Conservation (phyloP, 1,140 invertebrate genomes). For the Drusus annulatus region DNA sequence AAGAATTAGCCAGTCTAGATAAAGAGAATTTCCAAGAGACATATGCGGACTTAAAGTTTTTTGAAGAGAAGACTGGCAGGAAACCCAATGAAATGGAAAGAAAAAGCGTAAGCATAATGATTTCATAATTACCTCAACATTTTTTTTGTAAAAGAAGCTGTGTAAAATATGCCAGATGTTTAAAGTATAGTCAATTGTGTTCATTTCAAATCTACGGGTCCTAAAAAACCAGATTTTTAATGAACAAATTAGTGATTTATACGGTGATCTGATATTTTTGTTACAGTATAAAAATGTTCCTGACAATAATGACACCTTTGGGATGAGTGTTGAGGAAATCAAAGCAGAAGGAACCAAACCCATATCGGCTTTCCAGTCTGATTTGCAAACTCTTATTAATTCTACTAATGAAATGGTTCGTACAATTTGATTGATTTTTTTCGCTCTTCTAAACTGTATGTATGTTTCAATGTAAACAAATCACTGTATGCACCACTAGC, state of each 20-base stretch:
- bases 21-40: constrained; percentile 88
- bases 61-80: constrained; percentile 82
- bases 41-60: constrained; percentile 89
- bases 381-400: constrained; percentile 75
- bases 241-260: neutral
- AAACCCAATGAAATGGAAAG: constrained; percentile 67
- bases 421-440: neutral
- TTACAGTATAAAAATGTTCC: constrained; percentile 60
- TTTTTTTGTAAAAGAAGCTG: neutral
- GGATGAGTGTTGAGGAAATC: constrained; percentile 66
- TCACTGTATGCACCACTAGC: too few relatives aligned
- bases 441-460: neutral
- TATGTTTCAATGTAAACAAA: too few relatives aligned
- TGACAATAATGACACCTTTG: constrained; percentile 70
- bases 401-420: constrained; percentile 74
- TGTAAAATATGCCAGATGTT: too few relatives aligned
- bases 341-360: constrained; percentile 56
- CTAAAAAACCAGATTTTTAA: too few relatives aligned
- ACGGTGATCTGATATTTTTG: neutral
- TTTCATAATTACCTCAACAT: neutral
- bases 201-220: too few relatives aligned
- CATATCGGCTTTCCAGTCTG: constrained; percentile 65
- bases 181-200: too few relatives aligned
- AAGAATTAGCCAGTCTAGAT: constrained; percentile 84
- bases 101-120: constrained; percentile 63